phyloP scores from a whole-genome alignment of 2,888 invertebrate species.

The Plutella xylostella region DNA sequence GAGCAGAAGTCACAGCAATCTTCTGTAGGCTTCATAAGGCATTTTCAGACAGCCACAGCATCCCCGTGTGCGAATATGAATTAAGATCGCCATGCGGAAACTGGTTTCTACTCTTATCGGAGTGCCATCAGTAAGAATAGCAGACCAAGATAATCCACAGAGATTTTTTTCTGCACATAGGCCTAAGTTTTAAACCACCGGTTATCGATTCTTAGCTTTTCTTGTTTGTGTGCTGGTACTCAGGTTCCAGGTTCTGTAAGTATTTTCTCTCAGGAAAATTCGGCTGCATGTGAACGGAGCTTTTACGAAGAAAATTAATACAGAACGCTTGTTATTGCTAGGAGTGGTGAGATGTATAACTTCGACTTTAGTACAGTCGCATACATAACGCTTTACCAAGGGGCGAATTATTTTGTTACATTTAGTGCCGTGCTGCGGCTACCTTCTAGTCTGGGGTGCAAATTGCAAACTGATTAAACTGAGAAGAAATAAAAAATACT shows the following conservation, averaged over 20 bases:
- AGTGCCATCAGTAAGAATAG: neutral
- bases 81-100: too few relatives aligned
- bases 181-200: neutral
- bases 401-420: neutral
- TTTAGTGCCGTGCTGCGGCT: neutral
- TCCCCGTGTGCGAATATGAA: too few relatives aligned
- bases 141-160: neutral
- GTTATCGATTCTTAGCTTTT: neutral
- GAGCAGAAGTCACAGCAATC: too few relatives aligned
- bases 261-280: neutral
- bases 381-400: slow-evolving; percentile 6
- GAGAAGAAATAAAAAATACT: neutral
- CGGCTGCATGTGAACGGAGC: slow-evolving; percentile 21
- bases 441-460: neutral
- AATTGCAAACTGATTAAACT: neutral
- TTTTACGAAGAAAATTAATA: slow-evolving; percentile 38
- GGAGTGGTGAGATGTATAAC: slow-evolving; percentile 41
- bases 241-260: too few relatives aligned
- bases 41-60: too few relatives aligned
- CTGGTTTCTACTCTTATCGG: too few relatives aligned
- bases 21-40: too few relatives aligned
- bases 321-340: slow-evolving; percentile 33
- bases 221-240: too few relatives aligned
- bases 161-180: neutral
- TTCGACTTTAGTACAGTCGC: slow-evolving; percentile 27